Percentiles rank a stretch among this genome's conserved stretches.
phyloP scores from a whole-genome alignment of 2,797 vertebrate genomes.

The Scolopax bukidnonensis region DNA sequence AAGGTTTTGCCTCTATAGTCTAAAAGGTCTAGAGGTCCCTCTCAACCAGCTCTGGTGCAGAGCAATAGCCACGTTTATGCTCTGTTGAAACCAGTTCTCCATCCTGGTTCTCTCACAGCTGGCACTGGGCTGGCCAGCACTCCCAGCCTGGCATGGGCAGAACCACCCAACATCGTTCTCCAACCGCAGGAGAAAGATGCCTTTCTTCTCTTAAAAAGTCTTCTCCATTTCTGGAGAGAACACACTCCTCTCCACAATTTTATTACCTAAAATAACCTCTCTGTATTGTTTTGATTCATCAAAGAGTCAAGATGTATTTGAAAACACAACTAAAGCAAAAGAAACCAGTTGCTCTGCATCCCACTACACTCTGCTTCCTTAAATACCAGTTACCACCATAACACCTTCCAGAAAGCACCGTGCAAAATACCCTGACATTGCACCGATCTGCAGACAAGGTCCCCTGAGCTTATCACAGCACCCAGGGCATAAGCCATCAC shows the following conservation, averaged over 20 bases:
- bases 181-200: neutral
- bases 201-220: neutral
- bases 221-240: neutral
- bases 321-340: neutral
- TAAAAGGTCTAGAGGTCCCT: neutral
- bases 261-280: neutral
- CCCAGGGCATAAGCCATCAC: neutral
- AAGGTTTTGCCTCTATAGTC: neutral
- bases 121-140: rapidly evolving
- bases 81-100: neutral
- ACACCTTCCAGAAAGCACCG: neutral
- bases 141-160: neutral
- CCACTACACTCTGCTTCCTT: rapidly evolving
- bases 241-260: neutral
- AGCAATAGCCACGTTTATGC: rapidly evolving
- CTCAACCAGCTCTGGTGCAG: rapidly evolving
- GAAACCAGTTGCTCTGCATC: neutral
- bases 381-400: neutral
- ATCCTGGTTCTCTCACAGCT: rapidly evolving
- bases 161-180: neutral
- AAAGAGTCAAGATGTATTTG: neutral
- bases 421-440: neutral
- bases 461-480: neutral
- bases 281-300: neutral
- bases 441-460: neutral